phyloP scores from a whole-genome alignment of 2,888 invertebrate species.

The Trichopria drosophilae region DNA sequence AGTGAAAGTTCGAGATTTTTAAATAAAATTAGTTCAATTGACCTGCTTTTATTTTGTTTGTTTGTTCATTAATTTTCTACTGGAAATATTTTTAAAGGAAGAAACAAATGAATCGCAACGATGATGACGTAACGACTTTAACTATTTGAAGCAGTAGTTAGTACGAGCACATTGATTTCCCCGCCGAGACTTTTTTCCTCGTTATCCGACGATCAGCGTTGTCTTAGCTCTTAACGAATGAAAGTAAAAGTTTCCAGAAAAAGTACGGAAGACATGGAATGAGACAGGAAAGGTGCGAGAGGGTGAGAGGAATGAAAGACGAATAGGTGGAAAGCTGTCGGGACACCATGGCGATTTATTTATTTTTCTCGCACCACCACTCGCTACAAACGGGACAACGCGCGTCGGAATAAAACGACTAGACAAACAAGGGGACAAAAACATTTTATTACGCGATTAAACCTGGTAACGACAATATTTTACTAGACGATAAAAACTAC shows the following conservation, averaged over 20 bases:
- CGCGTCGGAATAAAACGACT: conserved; percentile 29
- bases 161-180: too few relatives aligned
- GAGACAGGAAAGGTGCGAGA: conserved; percentile 22
- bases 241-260: conserved; percentile 33
- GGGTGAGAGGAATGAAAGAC: conserved; percentile 14
- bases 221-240: too few relatives aligned
- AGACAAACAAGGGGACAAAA: conserved; percentile 52
- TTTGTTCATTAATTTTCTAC: too few relatives aligned
- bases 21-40: too few relatives aligned
- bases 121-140: too few relatives aligned
- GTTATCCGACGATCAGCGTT: too few relatives aligned
- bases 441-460: conserved; percentile 56
- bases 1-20: too few relatives aligned
- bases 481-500: conserved; percentile 42
- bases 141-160: too few relatives aligned
- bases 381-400: neutral
- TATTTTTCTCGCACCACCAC: conserved; percentile 40
- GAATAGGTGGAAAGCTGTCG: conserved; percentile 42
- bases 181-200: too few relatives aligned
- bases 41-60: too few relatives aligned
- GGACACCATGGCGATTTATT: conserved; percentile 50
- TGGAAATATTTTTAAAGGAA: too few relatives aligned
- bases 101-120: too few relatives aligned
- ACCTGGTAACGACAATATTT: conserved; percentile 51
- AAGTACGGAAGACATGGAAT: conserved; percentile 1